phyloP scores from a whole-genome alignment of 2,888 invertebrate genomes.

The Drosophila subquinaria region DNA sequence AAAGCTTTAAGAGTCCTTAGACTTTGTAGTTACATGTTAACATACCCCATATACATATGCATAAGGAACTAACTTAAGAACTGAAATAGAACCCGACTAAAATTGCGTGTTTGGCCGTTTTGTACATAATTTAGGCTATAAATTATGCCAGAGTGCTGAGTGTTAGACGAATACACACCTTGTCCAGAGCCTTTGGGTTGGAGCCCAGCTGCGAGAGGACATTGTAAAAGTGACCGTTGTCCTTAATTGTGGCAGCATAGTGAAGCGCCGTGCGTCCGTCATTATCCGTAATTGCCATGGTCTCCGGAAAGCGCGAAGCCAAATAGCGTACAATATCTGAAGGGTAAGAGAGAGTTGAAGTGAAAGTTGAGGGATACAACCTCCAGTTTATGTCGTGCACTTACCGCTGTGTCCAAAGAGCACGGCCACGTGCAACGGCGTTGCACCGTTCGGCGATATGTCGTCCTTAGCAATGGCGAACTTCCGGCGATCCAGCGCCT shows the following conservation, averaged over 20 bases:
- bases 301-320: conserved; percentile 94
- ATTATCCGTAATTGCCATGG: conserved; percentile 91
- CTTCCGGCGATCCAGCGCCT: conserved; percentile 94
- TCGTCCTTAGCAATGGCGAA: conserved; percentile 95
- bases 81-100: neutral
- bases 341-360: neutral
- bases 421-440: conserved; percentile 94
- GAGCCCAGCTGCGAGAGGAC: conserved; percentile 94
- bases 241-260: conserved; percentile 93
- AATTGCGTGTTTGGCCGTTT: conserved; percentile 3
- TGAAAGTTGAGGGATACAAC: neutral
- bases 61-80: neutral
- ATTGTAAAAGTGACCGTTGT: conserved; percentile 95
- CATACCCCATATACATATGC: neutral
- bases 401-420: conserved; percentile 93
- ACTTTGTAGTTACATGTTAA: neutral
- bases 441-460: conserved; percentile 92
- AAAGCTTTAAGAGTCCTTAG: neutral
- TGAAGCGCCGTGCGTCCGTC: conserved; percentile 95
- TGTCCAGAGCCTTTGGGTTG: conserved; percentile 92
- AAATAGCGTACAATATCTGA: conserved; percentile 87
- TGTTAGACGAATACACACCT: conserved; percentile 89
- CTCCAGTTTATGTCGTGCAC: conserved; percentile 5
- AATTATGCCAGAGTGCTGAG: conserved; percentile 45
- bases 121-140: conserved; percentile 15